Evolutionary conservation across 2,113 vertebrate genomes (phyloP).

Genomic region (Noturus placidus): DNA sequence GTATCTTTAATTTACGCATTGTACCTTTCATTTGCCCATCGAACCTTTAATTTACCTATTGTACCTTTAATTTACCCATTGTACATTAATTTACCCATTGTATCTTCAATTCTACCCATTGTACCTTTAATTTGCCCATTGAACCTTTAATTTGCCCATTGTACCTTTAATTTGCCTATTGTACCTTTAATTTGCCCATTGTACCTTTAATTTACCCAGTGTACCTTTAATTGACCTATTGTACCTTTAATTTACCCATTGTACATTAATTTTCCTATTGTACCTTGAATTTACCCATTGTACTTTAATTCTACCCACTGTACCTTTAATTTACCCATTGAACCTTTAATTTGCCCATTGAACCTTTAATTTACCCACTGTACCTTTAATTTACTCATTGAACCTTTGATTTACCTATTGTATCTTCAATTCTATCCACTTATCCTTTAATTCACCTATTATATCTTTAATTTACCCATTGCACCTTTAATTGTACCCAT

Average conservation of each 20-base stretch:
- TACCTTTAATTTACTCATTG: not conserved
- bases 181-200: not conserved
- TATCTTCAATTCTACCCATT: not conserved
- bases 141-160: not conserved
- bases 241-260: not conserved
- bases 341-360: not conserved
- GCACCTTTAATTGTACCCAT: not conserved
- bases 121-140: not conserved
- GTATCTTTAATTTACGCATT: no score
- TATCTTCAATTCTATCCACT: not conserved
- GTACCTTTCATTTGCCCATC: no score
- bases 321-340: not conserved
- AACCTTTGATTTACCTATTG: not conserved
- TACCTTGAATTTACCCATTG: not conserved
- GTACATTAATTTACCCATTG: not conserved
- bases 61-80: not conserved
- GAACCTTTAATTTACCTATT: not conserved
- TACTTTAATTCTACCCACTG: not conserved
- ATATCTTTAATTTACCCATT: not conserved
- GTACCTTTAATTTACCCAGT: not conserved
- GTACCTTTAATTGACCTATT: not conserved
- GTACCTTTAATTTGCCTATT: not conserved
- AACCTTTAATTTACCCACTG: not conserved
- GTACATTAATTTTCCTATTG: not conserved
- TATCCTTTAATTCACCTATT: not conserved